phyloP scores from a whole-genome alignment of 1,140 invertebrate genomes.

The Cotesia glomerata region DNA sequence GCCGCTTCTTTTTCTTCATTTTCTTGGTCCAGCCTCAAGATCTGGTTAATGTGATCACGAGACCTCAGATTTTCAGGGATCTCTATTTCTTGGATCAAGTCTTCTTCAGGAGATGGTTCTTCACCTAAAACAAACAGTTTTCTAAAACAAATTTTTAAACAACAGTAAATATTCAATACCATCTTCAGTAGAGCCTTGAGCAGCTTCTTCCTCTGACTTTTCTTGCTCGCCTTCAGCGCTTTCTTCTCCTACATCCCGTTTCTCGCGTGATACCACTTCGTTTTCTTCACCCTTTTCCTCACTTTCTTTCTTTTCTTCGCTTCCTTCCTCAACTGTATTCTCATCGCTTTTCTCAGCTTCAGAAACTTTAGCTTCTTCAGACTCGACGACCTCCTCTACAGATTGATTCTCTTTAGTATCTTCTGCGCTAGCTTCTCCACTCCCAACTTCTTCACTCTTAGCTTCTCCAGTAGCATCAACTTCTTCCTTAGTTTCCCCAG shows the following conservation, averaged over 20 bases:
- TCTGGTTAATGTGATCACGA: conserved; percentile 79
- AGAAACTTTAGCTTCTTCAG: conserved; percentile 7
- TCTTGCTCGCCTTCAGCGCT: conserved; percentile 17
- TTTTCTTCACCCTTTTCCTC: conserved; percentile 5
- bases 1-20: conserved; percentile 74
- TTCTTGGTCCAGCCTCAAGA: conserved; percentile 80
- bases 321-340: conserved; percentile 18
- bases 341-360: conserved; percentile 14
- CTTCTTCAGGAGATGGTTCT: conserved; percentile 60
- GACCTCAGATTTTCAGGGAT: conserved; percentile 79
- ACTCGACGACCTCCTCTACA: background rate
- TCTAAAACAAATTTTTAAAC: background rate
- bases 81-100: conserved; percentile 71
- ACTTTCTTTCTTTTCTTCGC: conserved; percentile 13
- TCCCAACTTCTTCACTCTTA: background rate
- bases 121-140: conserved; percentile 19
- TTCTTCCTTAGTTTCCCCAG: conserved; percentile 17
- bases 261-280: background rate
- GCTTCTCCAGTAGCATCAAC: conserved; percentile 19
- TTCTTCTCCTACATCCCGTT: conserved; percentile 14
- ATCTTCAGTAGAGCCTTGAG: conserved; percentile 20
- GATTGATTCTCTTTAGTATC: background rate
- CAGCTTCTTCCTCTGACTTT: conserved; percentile 22
- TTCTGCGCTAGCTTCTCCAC: background rate
- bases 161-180: background rate